Conservation (phyloP, 92 coral and sea anemone genomes). For the Palythoa grandis region DNA sequence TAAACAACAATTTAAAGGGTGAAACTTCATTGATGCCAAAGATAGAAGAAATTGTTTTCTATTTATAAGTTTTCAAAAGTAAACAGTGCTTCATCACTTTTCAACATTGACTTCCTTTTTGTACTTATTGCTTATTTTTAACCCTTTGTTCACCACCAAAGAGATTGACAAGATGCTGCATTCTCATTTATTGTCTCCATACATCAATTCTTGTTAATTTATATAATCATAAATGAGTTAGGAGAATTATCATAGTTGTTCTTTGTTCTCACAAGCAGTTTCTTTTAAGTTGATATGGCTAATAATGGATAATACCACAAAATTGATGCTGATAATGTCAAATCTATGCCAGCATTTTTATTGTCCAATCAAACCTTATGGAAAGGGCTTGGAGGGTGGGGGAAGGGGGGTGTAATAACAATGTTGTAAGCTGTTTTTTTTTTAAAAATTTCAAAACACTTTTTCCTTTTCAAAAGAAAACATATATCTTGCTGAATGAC, state of each 20-base stretch:
- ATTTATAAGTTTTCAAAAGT: neutral
- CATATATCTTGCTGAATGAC: constrained; percentile 3
- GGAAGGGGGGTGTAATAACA: neutral
- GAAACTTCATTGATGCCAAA: neutral
- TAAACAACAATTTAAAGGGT: neutral
- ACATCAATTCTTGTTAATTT: neutral
- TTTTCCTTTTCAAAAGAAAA: neutral
- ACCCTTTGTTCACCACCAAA: neutral
- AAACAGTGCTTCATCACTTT: constrained; percentile 1
- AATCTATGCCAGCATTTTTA: neutral
- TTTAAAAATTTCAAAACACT: neutral
- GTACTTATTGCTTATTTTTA: neutral
- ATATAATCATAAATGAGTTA: neutral
- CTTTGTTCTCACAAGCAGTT: neutral
- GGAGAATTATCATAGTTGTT: neutral
- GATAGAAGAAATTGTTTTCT: neutral
- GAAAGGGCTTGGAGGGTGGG: neutral
- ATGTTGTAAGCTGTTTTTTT: neutral
- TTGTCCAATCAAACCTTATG: neutral
- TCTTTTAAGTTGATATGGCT: neutral
- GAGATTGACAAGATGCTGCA: neutral
- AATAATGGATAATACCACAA: neutral
- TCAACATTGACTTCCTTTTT: neutral
- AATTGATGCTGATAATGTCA: neutral
- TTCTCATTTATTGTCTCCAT: neutral